phyloP scores from a whole-genome alignment of 2,113 vertebrate species.

The Pelodiscus sinensis region DNA sequence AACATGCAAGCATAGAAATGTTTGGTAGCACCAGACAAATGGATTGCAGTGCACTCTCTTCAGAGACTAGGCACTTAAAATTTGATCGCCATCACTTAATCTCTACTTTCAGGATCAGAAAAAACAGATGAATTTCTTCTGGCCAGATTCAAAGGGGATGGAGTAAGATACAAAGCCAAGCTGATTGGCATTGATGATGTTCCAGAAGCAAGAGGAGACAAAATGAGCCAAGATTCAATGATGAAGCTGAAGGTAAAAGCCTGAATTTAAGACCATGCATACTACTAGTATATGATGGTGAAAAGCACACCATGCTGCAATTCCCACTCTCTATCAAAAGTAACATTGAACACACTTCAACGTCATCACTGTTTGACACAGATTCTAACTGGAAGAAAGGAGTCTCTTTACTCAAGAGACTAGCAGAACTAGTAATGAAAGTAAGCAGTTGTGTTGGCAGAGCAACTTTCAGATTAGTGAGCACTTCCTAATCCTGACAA shows the following conservation, averaged over 20 bases:
- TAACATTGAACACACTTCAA: not conserved
- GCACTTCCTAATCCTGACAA: no score
- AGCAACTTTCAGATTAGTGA: no score
- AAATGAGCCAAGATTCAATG: constrained; percentile 99
- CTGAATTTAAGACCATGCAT: not conserved
- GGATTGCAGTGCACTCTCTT: not conserved
- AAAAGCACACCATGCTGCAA: not conserved
- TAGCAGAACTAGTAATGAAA: not conserved
- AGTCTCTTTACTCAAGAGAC: not conserved
- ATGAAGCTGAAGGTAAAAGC: constrained; percentile 95
- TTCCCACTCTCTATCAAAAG: not conserved
- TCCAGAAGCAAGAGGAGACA: constrained; percentile 92
- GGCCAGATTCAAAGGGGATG: constrained; percentile 94
- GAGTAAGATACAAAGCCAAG: constrained; percentile 95
- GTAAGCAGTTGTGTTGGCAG: no score
- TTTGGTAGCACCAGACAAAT: not conserved
- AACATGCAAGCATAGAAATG: not conserved
- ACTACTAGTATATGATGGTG: not conserved
- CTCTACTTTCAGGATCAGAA: constrained; percentile 80
- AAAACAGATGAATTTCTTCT: constrained; percentile 94
- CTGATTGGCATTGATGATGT: constrained; percentile 95
- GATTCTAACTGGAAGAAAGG: not conserved
- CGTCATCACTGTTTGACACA: not conserved
- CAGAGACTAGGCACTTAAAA: not conserved
- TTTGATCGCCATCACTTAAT: not conserved